Conservation (phyloP, 2,113 vertebrate genomes). For the Catharus bicknelli region DNA sequence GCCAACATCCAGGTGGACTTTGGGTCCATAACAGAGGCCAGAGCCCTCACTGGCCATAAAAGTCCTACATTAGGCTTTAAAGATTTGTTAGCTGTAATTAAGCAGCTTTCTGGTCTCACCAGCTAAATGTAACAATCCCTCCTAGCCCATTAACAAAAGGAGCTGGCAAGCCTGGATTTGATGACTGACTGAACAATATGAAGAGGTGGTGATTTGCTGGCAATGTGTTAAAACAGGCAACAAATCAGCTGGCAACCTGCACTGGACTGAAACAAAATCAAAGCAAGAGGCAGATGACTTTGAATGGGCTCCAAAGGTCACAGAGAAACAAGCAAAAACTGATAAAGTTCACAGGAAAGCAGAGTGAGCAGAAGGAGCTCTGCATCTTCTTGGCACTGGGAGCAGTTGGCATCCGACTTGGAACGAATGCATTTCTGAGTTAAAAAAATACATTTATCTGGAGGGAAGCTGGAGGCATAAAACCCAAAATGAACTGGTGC, state of each 20-base stretch:
- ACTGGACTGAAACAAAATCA: constrained; percentile 32
- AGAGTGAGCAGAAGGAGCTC: constrained; percentile 23
- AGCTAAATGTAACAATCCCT: constrained; percentile 30
- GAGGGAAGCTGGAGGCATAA: constrained; percentile 18
- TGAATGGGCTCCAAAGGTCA: constrained; percentile 54
- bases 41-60: neutral
- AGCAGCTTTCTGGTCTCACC: constrained; percentile 7
- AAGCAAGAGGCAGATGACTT: constrained; percentile 60
- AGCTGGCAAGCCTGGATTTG: constrained; percentile 39
- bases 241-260: constrained; percentile 40
- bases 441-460: constrained; percentile 26
- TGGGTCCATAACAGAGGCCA: neutral
- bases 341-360: constrained; percentile 51
- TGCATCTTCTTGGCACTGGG: constrained; percentile 48
- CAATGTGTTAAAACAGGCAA: constrained; percentile 52
- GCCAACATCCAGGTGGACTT: neutral
- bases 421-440: constrained; percentile 7
- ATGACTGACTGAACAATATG: constrained; percentile 62
- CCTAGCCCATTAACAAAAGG: constrained; percentile 48
- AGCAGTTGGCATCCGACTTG: constrained; percentile 20
- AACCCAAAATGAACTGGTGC: constrained; percentile 8
- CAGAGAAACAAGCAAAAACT: constrained; percentile 41
- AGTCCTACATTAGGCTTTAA: constrained; percentile 2
- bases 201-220: constrained; percentile 61
- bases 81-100: constrained; percentile 43